Percentiles rank a stretch among this genome's conserved stretches.
Conservation (phyloP, 92 coral and sea anemone genomes). For the Zoanthus sociatus region DNA sequence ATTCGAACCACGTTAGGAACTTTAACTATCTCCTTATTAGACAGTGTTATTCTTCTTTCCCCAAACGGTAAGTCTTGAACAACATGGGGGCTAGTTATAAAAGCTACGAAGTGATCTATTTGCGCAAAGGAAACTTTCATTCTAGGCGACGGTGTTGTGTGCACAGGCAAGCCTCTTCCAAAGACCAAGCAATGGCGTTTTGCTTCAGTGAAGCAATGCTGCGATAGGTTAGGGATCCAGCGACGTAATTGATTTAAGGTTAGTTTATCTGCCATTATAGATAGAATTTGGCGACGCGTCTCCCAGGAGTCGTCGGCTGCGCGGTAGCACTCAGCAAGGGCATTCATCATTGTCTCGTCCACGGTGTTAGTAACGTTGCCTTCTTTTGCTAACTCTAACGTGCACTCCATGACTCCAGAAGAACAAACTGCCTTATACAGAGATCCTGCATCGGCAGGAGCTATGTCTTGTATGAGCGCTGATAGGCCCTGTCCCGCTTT, state of each 20-base stretch:
- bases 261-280: conserved; percentile 47
- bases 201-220: conserved; percentile 51
- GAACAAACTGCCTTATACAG: conserved; percentile 39
- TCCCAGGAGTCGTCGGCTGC: conserved; percentile 54
- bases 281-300: conserved; percentile 42
- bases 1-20: conserved; percentile 64
- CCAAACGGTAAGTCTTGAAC: conserved; percentile 42
- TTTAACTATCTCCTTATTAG: conserved; percentile 49
- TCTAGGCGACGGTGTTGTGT: conserved; percentile 3
- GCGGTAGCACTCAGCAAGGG: conserved; percentile 60
- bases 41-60: conserved; percentile 25
- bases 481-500: conserved; percentile 34
- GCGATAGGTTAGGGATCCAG: background rate
- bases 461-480: conserved; percentile 38
- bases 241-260: conserved; percentile 29
- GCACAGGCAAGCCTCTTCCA: conserved; percentile 51
- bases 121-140: conserved; percentile 32
- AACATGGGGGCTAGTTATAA: conserved; percentile 40
- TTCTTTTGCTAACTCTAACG: background rate
- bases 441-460: conserved; percentile 23
- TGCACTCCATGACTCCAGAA: too few relatives aligned
- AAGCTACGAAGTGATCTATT: conserved; percentile 39
- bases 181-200: conserved; percentile 48
- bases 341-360: conserved; percentile 57
- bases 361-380: conserved; percentile 34